Evolutionary conservation across 2,888 invertebrate species (phyloP).

Genomic region (Fissipunctia ypsillon): DNA sequence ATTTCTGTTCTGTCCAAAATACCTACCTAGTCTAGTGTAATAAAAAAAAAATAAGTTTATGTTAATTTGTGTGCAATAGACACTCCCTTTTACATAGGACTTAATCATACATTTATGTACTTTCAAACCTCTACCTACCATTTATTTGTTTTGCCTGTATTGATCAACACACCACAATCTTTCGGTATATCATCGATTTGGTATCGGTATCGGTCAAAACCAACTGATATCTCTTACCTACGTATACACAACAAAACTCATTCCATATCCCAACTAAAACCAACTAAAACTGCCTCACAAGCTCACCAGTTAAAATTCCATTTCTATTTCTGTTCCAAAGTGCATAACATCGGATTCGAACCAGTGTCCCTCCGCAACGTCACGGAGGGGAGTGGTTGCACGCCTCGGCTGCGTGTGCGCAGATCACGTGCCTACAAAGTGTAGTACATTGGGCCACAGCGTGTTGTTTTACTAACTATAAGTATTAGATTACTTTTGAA

Average conservation of each 20-base stretch:
- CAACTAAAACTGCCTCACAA: background rate
- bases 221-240: background rate
- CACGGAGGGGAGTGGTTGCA: constrained; percentile 61
- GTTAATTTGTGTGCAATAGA: background rate
- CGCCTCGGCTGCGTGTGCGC: constrained; percentile 65
- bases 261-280: background rate
- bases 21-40: no score
- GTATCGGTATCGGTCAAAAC: constrained; percentile 8
- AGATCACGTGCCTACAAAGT: constrained; percentile 52
- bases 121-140: background rate
- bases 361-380: constrained; percentile 47
- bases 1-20: background rate
- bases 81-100: background rate
- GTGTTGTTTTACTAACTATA: constrained; percentile 39
- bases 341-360: constrained; percentile 41
- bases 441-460: constrained; percentile 35
- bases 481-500: constrained; percentile 41
- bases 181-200: background rate
- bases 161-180: constrained; percentile 24
- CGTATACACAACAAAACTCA: background rate
- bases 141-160: background rate
- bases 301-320: background rate
- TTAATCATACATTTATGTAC: no score
- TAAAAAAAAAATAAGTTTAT: no score
- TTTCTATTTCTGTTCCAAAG: constrained; percentile 36